These are phyloP conservation scores for Onychomys torridus DNA, from an alignment of 2,797 vertebrate genomes.

Conservation along the genomic window DNA sequence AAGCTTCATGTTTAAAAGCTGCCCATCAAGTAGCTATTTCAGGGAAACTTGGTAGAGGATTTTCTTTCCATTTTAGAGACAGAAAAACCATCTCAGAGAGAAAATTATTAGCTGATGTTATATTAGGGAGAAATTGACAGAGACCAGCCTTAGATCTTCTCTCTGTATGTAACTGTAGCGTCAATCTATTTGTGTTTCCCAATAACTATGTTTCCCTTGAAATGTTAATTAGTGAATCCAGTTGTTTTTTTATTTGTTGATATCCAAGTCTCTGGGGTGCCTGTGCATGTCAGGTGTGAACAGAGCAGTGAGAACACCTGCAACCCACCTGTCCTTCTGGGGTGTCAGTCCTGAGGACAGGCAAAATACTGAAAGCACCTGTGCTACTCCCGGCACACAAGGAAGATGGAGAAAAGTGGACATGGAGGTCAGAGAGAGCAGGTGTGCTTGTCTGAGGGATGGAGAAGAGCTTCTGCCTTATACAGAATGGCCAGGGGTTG, in stretches of 20 bases:
- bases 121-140: background rate
- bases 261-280: background rate
- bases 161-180: background rate
- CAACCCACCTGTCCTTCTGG: fast-evolving
- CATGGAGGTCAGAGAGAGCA: background rate
- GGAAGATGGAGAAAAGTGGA: background rate
- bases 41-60: background rate
- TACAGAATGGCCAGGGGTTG: too few relatives aligned
- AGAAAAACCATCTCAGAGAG: background rate
- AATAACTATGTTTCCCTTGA: background rate
- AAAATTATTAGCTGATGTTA: background rate
- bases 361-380: background rate
- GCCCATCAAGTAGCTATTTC: background rate
- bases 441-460: fast-evolving
- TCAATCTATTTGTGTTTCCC: background rate
- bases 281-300: background rate
- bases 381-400: background rate
- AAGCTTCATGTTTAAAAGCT: background rate
- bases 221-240: background rate
- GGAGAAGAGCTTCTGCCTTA: background rate
- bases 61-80: conserved; percentile 7
- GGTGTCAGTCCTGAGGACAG: background rate
- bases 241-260: background rate
- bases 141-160: background rate
- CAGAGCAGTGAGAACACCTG: background rate